Conservation (phyloP, 1,140 invertebrate species). For the Stenopsyche tienmushanensis region DNA sequence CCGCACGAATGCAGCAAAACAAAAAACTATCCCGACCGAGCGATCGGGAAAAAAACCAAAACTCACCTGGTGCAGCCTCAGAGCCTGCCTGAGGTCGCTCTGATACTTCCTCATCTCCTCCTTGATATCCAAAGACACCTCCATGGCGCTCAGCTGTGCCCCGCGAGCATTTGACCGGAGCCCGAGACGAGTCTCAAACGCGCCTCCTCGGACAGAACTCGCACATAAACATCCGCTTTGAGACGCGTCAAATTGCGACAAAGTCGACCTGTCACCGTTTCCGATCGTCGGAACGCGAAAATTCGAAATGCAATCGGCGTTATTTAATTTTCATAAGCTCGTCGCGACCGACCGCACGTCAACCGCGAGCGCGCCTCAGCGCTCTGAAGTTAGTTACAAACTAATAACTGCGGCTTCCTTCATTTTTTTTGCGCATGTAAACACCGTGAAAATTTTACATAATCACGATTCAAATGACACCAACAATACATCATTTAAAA, state of each 20-base stretch:
- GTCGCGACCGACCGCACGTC: too few relatives aligned
- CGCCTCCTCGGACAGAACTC: not conserved
- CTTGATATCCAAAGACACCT: slow-evolving; percentile 65
- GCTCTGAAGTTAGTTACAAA: not conserved
- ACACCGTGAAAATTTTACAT: slow-evolving; percentile 1
- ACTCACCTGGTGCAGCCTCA: slow-evolving; percentile 67
- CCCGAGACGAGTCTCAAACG: not conserved
- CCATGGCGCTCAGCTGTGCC: slow-evolving; percentile 53
- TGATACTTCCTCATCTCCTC: slow-evolving; percentile 64
- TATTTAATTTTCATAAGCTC: too few relatives aligned
- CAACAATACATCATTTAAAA: too few relatives aligned
- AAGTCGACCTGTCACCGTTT: not conserved
- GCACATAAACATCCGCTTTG: too few relatives aligned
- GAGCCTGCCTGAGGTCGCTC: slow-evolving; percentile 65
- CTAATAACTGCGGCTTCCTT: not conserved
- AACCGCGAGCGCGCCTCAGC: not conserved
- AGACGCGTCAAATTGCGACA: not conserved
- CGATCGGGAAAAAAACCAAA: slow-evolving; percentile 30
- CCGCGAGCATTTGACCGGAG: too few relatives aligned
- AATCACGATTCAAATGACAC: too few relatives aligned
- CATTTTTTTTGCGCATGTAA: slow-evolving; percentile 1
- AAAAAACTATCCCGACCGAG: slow-evolving; percentile 5
- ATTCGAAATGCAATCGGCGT: too few relatives aligned
- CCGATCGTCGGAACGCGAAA: too few relatives aligned
- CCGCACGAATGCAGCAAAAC: not conserved